Evolutionary conservation across 2,888 invertebrate genomes (phyloP), one percentile per base, ranked within the genome.

Genomic region (Ochropacha duplaris): DNA sequence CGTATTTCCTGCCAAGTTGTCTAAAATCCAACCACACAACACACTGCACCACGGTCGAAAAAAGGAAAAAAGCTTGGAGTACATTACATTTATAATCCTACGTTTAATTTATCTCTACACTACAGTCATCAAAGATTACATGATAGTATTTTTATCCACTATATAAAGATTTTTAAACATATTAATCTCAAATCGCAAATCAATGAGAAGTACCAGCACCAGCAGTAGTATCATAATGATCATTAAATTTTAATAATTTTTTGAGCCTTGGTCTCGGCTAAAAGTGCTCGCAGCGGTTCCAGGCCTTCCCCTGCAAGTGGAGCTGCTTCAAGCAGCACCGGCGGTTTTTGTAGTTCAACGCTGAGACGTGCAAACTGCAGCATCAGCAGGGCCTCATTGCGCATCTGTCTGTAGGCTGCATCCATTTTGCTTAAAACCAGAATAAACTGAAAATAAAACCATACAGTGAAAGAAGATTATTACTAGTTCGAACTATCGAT

Each of bases 371-470:
- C 93, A 84, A 96, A 94, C 83, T 97, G 96, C 64, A 97, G 87
- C 96, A 97, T 97, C 1, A 97, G 89, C 26, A 97, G 84, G 0
- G 97, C 96, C 78, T 97, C 97, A 79, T 97, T 97, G 54, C 97
- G 93, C 96, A 97, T 97, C 79, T 97, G 97, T 12, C 97, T 93
- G 84, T 97, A 97, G 5, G 97, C 96, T 0, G 96, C 95, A 74
- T 97, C 97, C 96, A 96, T 97, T 90, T 97, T 97, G 14, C 95
- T 95, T 11, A 97, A 83, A 0, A 97, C 95, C 57, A 97, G 79
- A 22, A 96, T 92, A 64, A 95, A 93, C 95, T 95, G 80, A 9
- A 22, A 39, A 28, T 4, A 26, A 22, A 55, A 52, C 16, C 1
- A 8, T 44, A 44, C 31, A 24, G 24, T 36, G n/a, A 3, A 36